phyloP scores from a whole-genome alignment of 1,140 invertebrate species.

The Heliconius congener region DNA sequence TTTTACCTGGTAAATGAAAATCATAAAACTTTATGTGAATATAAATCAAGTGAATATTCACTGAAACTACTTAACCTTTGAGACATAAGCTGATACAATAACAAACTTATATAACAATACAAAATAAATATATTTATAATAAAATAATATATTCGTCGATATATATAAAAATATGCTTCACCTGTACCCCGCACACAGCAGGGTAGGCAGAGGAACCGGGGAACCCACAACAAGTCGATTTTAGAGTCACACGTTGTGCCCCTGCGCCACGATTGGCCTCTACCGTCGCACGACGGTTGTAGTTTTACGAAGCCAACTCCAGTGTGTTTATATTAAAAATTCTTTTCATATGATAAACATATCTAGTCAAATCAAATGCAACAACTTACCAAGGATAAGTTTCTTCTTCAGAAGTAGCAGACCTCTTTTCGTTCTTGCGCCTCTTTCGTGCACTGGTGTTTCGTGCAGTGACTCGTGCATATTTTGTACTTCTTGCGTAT shows the following conservation, averaged over 20 bases:
- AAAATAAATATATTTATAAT: too few relatives aligned
- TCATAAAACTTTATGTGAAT: neutral
- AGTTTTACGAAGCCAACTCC: neutral
- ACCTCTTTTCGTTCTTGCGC: slow-evolving; percentile 64
- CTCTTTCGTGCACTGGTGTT: slow-evolving; percentile 57
- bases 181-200: too few relatives aligned
- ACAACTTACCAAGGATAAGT: slow-evolving; percentile 60
- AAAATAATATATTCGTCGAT: too few relatives aligned
- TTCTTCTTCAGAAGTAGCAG: slow-evolving; percentile 71
- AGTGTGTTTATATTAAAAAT: neutral
- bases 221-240: too few relatives aligned
- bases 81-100: neutral
- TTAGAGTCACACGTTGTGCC: too few relatives aligned
- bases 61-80: neutral
- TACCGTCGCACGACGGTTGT: neutral
- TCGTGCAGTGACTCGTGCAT: slow-evolving; percentile 49
- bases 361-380: too few relatives aligned
- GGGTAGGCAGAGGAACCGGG: too few relatives aligned
- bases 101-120: too few relatives aligned
- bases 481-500: slow-evolving; percentile 40
- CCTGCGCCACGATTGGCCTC: too few relatives aligned
- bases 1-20: neutral
- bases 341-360: too few relatives aligned
- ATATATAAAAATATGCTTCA: too few relatives aligned
- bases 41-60: neutral